Evolutionary conservation across 64 coral and sea anemone genomes (phyloP).

Genomic region (Dendronephthya gigantea): DNA sequence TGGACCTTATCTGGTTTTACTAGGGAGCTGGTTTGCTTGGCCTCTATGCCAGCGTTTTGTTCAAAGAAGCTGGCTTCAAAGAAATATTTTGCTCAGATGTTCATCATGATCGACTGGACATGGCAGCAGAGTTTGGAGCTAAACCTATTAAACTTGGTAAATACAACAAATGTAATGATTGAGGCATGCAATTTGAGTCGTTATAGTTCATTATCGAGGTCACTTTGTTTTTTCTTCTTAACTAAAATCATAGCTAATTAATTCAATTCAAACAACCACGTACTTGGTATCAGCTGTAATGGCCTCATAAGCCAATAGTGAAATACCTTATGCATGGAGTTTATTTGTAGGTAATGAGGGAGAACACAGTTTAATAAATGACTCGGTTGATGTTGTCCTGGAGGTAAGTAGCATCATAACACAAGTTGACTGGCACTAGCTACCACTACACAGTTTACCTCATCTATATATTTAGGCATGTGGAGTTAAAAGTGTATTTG

Average conservation of each 20-base stretch:
- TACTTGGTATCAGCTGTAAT: no score
- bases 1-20: neutral
- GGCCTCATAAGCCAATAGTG: no score
- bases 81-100: constrained; percentile 89
- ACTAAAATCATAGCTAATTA: neutral
- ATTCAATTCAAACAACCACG: no score
- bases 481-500: constrained; percentile 52
- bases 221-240: no score
- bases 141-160: constrained; percentile 57
- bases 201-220: no score
- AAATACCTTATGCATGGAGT: neutral
- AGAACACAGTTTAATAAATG: constrained; percentile 18
- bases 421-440: no score
- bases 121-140: constrained; percentile 61
- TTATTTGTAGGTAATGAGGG: neutral
- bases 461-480: constrained; percentile 37
- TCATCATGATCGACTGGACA: constrained; percentile 49
- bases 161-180: no score
- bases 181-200: no score
- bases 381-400: constrained; percentile 65
- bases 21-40: constrained; percentile 83
- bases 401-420: constrained; percentile 71
- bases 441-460: neutral
- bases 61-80: constrained; percentile 64
- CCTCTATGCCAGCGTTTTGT: constrained; percentile 73